Conservation (phyloP, 2,888 invertebrate genomes). For the Helobdella robusta region DNA sequence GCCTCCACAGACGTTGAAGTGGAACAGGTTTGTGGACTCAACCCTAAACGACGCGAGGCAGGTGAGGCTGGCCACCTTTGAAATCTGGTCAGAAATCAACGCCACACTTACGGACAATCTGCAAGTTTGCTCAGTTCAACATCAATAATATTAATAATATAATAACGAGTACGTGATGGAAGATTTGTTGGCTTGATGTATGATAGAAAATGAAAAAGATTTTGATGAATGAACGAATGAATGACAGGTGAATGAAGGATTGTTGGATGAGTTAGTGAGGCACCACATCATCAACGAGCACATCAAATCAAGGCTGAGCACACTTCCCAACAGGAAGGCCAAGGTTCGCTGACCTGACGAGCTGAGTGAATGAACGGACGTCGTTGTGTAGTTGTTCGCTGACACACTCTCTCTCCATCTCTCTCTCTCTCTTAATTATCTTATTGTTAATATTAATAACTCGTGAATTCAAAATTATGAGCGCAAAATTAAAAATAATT, state of each 20-base stretch:
- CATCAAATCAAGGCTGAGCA: background rate
- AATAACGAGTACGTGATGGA: background rate
- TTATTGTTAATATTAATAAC: too few species aligned
- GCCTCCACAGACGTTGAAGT: too few species aligned
- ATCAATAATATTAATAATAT: background rate
- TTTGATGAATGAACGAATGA: background rate
- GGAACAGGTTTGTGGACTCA: too few species aligned
- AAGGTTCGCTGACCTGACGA: background rate
- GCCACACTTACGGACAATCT: slow-evolving; percentile 10
- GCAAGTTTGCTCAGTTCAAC: background rate
- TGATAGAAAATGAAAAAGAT: background rate
- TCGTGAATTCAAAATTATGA: too few species aligned
- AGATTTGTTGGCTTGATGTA: background rate
- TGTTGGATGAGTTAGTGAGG: slow-evolving; percentile 1
- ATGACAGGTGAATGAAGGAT: background rate
- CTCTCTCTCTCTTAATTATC: too few species aligned
- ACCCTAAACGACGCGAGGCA: too few species aligned
- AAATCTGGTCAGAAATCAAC: slow-evolving; percentile 16
- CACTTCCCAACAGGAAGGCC: slow-evolving; percentile 17
- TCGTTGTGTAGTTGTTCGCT: too few species aligned
- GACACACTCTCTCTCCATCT: too few species aligned
- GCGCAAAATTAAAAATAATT: too few species aligned
- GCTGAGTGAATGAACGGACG: too few species aligned
- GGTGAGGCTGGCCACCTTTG: slow-evolving; percentile 10
- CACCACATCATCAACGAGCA: slow-evolving; percentile 22